Percentiles rank a stretch among this genome's conserved stretches.
These are phyloP conservation scores for Macaca mulatta DNA, from an alignment of 2,113 vertebrate species.

Conservation along the genomic window DNA sequence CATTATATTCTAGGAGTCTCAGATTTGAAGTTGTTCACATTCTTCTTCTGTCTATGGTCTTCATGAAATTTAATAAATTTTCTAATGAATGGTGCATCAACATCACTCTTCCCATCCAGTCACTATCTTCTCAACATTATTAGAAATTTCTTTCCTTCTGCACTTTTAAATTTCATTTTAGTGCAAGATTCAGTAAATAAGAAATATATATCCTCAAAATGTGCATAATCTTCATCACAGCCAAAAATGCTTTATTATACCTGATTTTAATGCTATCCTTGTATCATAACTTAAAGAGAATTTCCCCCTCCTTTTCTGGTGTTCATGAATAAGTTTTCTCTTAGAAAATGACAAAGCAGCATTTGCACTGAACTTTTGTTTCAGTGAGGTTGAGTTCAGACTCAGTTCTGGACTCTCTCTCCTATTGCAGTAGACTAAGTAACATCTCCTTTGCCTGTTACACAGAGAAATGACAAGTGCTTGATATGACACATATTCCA, in stretches of 20 bases:
- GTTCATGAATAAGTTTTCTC: background rate
- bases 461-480: background rate
- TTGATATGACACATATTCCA: background rate
- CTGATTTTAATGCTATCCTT: background rate
- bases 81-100: background rate
- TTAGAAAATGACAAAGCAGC: background rate
- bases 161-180: background rate
- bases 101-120: background rate
- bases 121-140: background rate
- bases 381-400: background rate
- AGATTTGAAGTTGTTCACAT: background rate
- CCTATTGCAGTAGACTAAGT: background rate
- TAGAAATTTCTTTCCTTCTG: background rate
- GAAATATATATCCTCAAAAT: background rate
- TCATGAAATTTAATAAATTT: background rate
- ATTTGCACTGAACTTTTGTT: background rate
- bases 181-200: background rate
- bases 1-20: background rate
- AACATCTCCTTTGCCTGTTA: background rate
- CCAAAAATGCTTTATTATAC: background rate
- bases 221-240: background rate
- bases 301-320: background rate
- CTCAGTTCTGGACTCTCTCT: background rate
- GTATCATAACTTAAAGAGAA: background rate
- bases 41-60: background rate